These are phyloP conservation scores for Drosophila persimilis DNA, from an alignment of 1,140 invertebrate species.

Conservation along the genomic window DNA sequence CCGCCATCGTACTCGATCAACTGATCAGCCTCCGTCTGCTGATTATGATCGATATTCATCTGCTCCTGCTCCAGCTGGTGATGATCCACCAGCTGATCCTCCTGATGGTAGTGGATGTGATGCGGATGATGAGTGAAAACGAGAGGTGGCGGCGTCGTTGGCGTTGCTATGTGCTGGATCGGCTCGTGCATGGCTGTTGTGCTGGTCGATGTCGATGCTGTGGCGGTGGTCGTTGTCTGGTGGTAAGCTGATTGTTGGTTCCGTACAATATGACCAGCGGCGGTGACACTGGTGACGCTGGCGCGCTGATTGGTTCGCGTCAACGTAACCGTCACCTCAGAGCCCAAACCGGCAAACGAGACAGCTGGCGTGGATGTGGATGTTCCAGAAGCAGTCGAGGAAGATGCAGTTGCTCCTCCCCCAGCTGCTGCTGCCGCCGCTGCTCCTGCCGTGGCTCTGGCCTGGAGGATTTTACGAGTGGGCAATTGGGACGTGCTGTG, in stretches of 20 bases:
- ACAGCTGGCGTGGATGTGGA: conserved; percentile 58
- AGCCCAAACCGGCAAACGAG: conserved; percentile 78
- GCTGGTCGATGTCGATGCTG: conserved; percentile 37
- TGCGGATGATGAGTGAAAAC: conserved; percentile 64
- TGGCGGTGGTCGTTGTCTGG: conserved; percentile 56
- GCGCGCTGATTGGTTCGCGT: conserved; percentile 73
- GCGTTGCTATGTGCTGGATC: conserved; percentile 55
- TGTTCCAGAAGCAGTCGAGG: conserved; percentile 16
- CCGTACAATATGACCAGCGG: conserved; percentile 82
- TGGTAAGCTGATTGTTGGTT: conserved; percentile 66
- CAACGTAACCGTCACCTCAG: conserved; percentile 78
- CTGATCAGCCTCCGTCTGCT: conserved; percentile 66
- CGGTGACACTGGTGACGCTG: conserved; percentile 64
- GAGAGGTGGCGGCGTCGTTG: conserved; percentile 64
- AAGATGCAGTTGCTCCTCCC: conserved; percentile 14
- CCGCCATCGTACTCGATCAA: conserved; percentile 67
- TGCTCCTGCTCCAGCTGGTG: conserved; percentile 67
- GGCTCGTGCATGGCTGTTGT: conserved; percentile 54
- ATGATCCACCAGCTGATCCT: conserved; percentile 46
- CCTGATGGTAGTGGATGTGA: conserved; percentile 53
- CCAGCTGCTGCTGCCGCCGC: conserved; percentile 41
- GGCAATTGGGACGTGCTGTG: conserved; percentile 63
- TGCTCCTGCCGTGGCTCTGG: conserved; percentile 67
- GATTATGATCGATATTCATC: conserved; percentile 71
- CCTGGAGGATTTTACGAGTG: conserved; percentile 79